phyloP scores from a whole-genome alignment of 2,113 vertebrate species.

The Amblyornis subalaris region DNA sequence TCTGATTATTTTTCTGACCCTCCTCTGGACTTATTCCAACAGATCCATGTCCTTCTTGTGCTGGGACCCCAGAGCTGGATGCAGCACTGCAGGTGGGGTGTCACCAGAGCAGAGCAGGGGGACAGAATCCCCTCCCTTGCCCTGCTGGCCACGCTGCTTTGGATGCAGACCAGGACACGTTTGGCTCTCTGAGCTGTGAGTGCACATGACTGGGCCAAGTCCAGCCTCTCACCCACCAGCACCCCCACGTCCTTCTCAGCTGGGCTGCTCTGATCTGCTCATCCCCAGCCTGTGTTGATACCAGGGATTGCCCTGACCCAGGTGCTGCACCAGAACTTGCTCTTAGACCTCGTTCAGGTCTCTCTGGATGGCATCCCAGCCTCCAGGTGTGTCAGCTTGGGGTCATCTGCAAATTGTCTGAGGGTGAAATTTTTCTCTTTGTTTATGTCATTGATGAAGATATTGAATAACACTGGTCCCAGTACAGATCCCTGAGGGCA shows the following conservation, averaged over 20 bases:
- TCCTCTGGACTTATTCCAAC: accelerated
- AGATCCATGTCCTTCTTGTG: background rate
- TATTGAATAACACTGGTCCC: background rate
- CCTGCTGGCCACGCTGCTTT: background rate
- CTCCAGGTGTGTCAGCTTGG: background rate
- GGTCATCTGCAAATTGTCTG: background rate
- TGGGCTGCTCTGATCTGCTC: background rate
- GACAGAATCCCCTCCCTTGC: background rate
- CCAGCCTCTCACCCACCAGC: background rate
- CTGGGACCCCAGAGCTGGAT: background rate
- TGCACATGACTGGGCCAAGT: background rate
- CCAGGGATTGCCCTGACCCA: accelerated
- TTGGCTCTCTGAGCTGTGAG: background rate
- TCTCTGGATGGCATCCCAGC: background rate
- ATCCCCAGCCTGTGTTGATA: background rate
- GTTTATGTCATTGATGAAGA: background rate
- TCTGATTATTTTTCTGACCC: background rate
- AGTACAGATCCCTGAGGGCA: background rate
- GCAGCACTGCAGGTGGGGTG: background rate
- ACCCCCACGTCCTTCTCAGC: accelerated
- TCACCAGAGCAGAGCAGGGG: background rate
- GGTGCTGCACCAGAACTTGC: no score
- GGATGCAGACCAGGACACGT: background rate
- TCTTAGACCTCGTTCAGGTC: background rate
- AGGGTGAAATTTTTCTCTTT: accelerated